phyloP scores from a whole-genome alignment of 2,113 vertebrate genomes.

The Cololabis saira region DNA sequence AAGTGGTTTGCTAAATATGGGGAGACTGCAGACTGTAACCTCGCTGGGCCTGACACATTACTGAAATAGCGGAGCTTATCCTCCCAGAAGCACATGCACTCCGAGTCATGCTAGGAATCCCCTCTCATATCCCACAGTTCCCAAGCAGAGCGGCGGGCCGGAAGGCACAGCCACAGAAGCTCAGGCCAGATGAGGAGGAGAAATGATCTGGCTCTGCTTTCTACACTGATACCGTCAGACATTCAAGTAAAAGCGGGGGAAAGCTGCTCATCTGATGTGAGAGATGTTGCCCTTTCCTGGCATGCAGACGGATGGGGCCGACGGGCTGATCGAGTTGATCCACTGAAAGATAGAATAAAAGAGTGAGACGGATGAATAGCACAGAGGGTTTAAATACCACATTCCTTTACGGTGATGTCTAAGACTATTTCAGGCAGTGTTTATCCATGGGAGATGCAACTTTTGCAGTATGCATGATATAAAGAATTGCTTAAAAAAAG shows the following conservation, averaged over 20 bases:
- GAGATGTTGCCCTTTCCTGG: conserved; percentile 8
- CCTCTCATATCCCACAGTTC: conserved; percentile 32
- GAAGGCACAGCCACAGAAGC: conserved; percentile 44
- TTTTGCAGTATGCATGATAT: neutral
- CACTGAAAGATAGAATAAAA: conserved; percentile 53
- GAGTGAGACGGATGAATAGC: conserved; percentile 22
- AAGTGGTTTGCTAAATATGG: conserved; percentile 77
- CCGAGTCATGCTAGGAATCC: conserved; percentile 67
- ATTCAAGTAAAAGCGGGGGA: conserved; percentile 21
- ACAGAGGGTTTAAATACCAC: conserved; percentile 53
- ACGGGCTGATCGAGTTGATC: conserved; percentile 31
- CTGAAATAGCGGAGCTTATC: conserved; percentile 76
- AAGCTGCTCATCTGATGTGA: conserved; percentile 12
- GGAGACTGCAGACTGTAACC: conserved; percentile 62
- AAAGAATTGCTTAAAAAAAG: neutral
- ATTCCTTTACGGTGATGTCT: conserved; percentile 52
- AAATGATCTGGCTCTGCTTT: conserved; percentile 3
- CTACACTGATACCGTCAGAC: conserved; percentile 19
- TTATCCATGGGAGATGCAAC: neutral
- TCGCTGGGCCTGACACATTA: conserved; percentile 65
- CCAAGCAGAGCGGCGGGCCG: conserved; percentile 33
- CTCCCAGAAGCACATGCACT: conserved; percentile 69
- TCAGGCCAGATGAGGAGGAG: conserved; percentile 21
- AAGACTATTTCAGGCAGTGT: conserved; percentile 26
- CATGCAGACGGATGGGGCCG: conserved; percentile 43